phyloP scores from a whole-genome alignment of 2,113 vertebrate species.

The Clinocottus analis region DNA sequence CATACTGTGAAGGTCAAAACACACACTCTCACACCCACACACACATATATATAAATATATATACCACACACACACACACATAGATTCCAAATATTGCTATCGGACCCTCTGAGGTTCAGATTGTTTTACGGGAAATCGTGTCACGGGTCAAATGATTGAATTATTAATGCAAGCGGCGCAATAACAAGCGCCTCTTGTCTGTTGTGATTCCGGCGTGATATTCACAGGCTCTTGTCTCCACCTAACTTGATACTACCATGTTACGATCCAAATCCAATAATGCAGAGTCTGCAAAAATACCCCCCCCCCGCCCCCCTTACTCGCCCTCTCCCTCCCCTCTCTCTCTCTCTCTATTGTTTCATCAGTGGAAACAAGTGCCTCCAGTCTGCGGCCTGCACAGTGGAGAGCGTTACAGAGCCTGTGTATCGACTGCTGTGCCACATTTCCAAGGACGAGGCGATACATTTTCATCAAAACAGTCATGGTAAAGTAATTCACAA shows the following conservation, averaged over 20 bases:
- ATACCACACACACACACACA: background rate
- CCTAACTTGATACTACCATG: constrained; percentile 75
- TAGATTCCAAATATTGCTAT: constrained; percentile 75
- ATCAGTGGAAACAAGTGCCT: constrained; percentile 64
- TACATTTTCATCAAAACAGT: constrained; percentile 71
- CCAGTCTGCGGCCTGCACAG: constrained; percentile 53
- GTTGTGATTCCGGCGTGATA: constrained; percentile 77
- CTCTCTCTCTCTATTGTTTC: constrained; percentile 77
- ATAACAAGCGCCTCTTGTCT: constrained; percentile 80
- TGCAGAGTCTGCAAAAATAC: constrained; percentile 70
- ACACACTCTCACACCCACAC: constrained; percentile 19
- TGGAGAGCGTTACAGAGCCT: constrained; percentile 58
- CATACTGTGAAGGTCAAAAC: constrained; percentile 76
- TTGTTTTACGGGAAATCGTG: constrained; percentile 84
- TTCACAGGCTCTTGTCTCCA: constrained; percentile 63
- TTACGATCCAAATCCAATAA: constrained; percentile 84
- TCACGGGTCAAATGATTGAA: constrained; percentile 85
- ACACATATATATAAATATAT: background rate
- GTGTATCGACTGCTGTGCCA: constrained; percentile 72
- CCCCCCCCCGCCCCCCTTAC: no score
- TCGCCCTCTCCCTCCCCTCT: no score
- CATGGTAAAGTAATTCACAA: constrained; percentile 65
- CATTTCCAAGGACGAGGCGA: constrained; percentile 71
- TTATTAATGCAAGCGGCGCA: constrained; percentile 81
- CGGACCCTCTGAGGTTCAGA: constrained; percentile 73